phyloP scores from a whole-genome alignment of 2,888 invertebrate species.

The Vanessa cardui region DNA sequence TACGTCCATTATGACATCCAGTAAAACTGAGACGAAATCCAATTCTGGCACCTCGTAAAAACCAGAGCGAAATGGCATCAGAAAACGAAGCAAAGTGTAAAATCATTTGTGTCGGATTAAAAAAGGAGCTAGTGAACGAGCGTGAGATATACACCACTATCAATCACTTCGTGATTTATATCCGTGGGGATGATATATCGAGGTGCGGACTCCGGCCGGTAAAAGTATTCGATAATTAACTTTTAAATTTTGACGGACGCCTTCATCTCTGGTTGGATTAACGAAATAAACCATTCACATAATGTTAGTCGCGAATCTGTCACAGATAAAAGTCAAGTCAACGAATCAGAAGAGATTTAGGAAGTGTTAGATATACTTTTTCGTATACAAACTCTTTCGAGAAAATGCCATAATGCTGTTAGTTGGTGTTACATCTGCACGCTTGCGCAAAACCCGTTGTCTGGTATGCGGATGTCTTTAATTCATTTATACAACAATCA shows the following conservation, averaged over 20 bases:
- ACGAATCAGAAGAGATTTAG: not conserved
- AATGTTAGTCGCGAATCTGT: conserved; percentile 13
- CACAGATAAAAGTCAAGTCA: not conserved
- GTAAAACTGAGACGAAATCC: conserved; percentile 32
- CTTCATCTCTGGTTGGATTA: conserved; percentile 60
- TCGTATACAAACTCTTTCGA: not conserved
- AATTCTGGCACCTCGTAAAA: conserved; percentile 58
- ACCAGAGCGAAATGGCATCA: conserved; percentile 62
- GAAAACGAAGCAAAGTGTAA: conserved; percentile 76
- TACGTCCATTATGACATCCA: conserved; percentile 17
- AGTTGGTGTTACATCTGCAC: conserved; percentile 23
- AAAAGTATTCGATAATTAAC: conserved; percentile 80
- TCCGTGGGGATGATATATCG: conserved; percentile 78
- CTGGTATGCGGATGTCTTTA: conserved; percentile 38
- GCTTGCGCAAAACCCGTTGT: conserved; percentile 36
- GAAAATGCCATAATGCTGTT: conserved; percentile 10
- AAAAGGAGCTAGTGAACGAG: conserved; percentile 78
- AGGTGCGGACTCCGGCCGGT: conserved; percentile 56
- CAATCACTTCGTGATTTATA: conserved; percentile 81
- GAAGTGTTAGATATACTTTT: not conserved
- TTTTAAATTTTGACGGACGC: conserved; percentile 79
- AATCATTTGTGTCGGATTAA: conserved; percentile 80
- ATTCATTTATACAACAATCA: conserved; percentile 30
- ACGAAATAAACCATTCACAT: conserved; percentile 24
- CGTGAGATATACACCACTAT: conserved; percentile 79